A percentile compares a stretch with the other conserved stretches of the same genome.
These are phyloP conservation scores for Podargus strigoides DNA, from an alignment of 2,797 vertebrate species.

Conservation along the genomic window DNA sequence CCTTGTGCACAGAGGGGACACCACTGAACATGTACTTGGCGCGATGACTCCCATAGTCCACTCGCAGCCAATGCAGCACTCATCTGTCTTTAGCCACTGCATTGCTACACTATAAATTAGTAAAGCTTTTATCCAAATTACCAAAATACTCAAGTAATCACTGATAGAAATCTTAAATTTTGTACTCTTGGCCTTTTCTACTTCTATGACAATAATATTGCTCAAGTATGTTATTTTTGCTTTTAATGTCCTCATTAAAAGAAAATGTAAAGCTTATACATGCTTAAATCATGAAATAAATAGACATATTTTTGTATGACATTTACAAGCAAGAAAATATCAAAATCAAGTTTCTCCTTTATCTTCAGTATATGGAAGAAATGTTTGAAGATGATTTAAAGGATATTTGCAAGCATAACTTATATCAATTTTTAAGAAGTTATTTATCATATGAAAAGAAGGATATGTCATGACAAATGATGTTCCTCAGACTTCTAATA, in stretches of 20 bases:
- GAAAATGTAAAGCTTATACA: conserved; percentile 2
- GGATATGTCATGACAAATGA: background rate
- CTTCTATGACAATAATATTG: background rate
- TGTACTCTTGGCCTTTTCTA: background rate
- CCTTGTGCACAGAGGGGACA: background rate
- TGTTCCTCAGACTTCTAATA: background rate
- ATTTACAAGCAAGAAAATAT: conserved; percentile 18
- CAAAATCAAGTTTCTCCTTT: background rate
- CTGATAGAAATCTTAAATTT: background rate
- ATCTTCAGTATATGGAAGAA: background rate
- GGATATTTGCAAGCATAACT: conserved; percentile 16
- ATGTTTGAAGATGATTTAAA: conserved; percentile 24
- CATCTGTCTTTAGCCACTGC: background rate
- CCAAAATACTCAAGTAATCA: background rate
- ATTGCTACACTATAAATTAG: background rate
- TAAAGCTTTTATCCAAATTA: background rate
- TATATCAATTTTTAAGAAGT: background rate
- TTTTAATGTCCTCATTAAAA: conserved; percentile 17
- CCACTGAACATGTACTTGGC: background rate
- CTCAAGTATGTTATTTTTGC: background rate
- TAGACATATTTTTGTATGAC: background rate
- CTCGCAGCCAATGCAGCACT: fast-evolving
- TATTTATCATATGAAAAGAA: conserved; percentile 37
- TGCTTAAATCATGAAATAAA: conserved; percentile 12
- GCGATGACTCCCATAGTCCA: fast-evolving